These are phyloP conservation scores for Prunella fulvescens DNA, from an alignment of 2,113 vertebrate species.

Conservation along the genomic window DNA sequence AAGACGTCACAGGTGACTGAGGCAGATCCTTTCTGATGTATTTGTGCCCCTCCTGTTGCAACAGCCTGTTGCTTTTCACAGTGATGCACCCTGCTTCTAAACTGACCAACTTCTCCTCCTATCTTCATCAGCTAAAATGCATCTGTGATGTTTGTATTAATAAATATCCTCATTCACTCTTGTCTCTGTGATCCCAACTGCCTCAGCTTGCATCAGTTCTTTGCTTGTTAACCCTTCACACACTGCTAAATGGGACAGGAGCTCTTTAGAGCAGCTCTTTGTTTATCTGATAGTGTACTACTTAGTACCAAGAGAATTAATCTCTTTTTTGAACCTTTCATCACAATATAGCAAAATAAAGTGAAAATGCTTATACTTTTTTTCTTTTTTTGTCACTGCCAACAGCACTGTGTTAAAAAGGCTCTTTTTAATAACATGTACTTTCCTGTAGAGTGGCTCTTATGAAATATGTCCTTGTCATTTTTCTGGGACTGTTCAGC, in stretches of 20 bases:
- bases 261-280: neutral
- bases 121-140: neutral
- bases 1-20: rapidly evolving
- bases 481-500: slow-evolving; percentile 4
- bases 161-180: neutral
- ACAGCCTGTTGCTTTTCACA: neutral
- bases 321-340: neutral
- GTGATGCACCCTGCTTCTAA: neutral
- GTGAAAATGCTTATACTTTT: neutral
- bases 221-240: neutral
- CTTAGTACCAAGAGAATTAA: neutral
- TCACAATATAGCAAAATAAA: neutral
- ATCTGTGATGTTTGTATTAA: neutral
- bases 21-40: neutral
- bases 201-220: neutral
- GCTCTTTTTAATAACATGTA: neutral
- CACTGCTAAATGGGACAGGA: neutral
- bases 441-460: neutral
- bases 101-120: neutral
- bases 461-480: slow-evolving; percentile 10
- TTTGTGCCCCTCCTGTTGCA: neutral
- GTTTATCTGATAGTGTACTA: neutral
- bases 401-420: neutral
- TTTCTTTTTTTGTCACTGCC: neutral
- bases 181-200: neutral